Base-by-base conservation (phyloP, 2,888 invertebrate species). In the Amphiduros pacificus region DNA sequence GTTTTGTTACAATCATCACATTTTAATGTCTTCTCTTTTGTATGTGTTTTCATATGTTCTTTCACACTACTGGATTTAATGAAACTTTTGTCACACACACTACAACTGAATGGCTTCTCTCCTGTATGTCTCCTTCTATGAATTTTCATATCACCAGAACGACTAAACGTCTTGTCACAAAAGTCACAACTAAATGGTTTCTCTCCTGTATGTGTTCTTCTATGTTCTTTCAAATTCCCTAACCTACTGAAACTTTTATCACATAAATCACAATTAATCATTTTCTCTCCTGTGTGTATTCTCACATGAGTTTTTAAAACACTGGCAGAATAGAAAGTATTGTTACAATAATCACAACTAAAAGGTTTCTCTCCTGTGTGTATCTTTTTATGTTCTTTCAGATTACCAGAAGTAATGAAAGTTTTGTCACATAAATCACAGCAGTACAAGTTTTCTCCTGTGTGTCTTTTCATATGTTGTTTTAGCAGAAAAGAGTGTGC, bases 251-350 rank as follows among this genome's bases (percentile, higher is more conserved):
- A 57, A 2, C 11, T n/a, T 32, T 48, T 57, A 48, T 31, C 57
- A 49, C 57, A 57, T 2, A 32, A 20, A 20, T 2, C 11, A 48
- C 57, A 57, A 2, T 6, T n/a, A 20, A 49, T 29, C 9, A 49
- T 48, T 22, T 49, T 57, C 49, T 57, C 49, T 29, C 57, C 57
- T 17, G 31, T 49, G 57, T 57, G 57, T 28, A 22, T 57, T n/a
- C 28, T 28, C 29, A 49, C 29, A 32, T 57, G 57, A 6, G 3
- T 4, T 4, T 2, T 48, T 2, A 57, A 26, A 24, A 28, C 20
- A 2, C 31, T n/a, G 9, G 9, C 2, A 20, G 9, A n/a, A 9
- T 24, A 24, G 26, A 57, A 57, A 22, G 48, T 29, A 6, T 44
- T 48, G 9, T 31, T 31, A 32, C 57, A 57, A 9, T 29, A n/a